Conservation (phyloP, 2,113 vertebrate genomes). For the Xiphorhynchus elegans region DNA sequence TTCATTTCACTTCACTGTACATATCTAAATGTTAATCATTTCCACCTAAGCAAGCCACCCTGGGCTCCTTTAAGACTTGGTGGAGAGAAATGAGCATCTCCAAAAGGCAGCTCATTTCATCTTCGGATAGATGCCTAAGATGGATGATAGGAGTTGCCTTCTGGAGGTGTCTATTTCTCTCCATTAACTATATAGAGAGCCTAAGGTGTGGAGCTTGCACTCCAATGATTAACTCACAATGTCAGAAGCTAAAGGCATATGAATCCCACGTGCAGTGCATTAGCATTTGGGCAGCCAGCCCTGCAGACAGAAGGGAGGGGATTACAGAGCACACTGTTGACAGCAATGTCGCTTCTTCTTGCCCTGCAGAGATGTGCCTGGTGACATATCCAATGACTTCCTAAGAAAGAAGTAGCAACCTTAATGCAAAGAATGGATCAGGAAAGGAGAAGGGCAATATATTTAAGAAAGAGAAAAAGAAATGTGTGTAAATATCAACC, state of each 20-base stretch:
- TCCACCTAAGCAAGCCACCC: not conserved
- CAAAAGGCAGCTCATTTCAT: not conserved
- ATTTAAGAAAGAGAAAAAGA: not conserved
- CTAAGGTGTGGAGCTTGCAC: constrained; percentile 33
- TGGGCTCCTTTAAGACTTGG: not conserved
- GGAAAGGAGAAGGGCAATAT: not conserved
- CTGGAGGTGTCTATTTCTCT: constrained; percentile 44
- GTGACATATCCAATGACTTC: not conserved
- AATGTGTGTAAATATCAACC: not conserved
- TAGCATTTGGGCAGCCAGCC: constrained; percentile 30
- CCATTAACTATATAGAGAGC: constrained; percentile 36
- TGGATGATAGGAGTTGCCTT: constrained; percentile 24
- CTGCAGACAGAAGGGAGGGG: not conserved
- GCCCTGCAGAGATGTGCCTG: not conserved
- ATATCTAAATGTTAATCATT: not conserved
- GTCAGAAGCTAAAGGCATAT: constrained; percentile 52
- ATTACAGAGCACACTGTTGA: not conserved
- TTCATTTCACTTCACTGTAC: not conserved
- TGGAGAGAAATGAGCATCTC: constrained; percentile 33
- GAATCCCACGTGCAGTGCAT: not conserved
- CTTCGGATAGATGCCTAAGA: not conserved
- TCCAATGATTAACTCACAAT: constrained; percentile 41
- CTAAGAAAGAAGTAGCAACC: not conserved
- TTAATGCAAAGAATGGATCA: not conserved
- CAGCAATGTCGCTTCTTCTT: not conserved